Evolutionary conservation across 2,797 vertebrate species (phyloP).

Genomic region (Characodon lateralis): DNA sequence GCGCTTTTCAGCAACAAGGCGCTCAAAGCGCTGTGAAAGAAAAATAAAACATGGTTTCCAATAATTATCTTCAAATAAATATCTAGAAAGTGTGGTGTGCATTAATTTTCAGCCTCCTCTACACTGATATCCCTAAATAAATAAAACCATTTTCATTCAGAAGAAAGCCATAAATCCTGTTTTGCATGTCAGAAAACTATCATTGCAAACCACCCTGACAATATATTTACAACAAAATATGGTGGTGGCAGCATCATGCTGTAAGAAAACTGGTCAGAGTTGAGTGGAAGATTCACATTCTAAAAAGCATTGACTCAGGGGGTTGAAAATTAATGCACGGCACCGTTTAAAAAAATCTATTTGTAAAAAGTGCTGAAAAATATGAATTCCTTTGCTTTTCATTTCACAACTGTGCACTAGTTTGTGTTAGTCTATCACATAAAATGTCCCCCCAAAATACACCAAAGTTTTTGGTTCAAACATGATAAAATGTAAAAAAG

Average conservation of each 20-base stretch:
- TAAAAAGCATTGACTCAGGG: too few relatives aligned
- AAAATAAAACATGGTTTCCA: neutral
- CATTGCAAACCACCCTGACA: neutral
- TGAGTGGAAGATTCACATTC: neutral
- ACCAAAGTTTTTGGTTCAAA: too few relatives aligned
- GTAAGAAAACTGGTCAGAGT: neutral
- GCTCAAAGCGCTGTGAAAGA: too few relatives aligned
- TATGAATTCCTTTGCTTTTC: neutral
- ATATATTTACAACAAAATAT: neutral
- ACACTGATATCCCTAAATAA: neutral
- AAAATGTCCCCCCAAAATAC: neutral
- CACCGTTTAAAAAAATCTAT: neutral
- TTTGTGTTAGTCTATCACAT: neutral
- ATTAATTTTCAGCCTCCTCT: neutral
- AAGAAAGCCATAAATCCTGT: neutral
- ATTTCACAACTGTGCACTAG: neutral
- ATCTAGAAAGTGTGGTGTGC: neutral
- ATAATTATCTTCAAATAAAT: neutral
- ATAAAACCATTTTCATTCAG: neutral
- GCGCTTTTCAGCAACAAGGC: too few relatives aligned
- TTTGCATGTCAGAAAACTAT: neutral
- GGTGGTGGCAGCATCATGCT: neutral
- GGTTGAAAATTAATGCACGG: neutral
- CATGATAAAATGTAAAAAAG: too few relatives aligned
- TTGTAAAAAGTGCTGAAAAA: neutral